Evolutionary conservation across 2,797 vertebrate species (phyloP), one percentile per base, ranked within the genome.

Genomic region (Adelosebastes latens): DNA sequence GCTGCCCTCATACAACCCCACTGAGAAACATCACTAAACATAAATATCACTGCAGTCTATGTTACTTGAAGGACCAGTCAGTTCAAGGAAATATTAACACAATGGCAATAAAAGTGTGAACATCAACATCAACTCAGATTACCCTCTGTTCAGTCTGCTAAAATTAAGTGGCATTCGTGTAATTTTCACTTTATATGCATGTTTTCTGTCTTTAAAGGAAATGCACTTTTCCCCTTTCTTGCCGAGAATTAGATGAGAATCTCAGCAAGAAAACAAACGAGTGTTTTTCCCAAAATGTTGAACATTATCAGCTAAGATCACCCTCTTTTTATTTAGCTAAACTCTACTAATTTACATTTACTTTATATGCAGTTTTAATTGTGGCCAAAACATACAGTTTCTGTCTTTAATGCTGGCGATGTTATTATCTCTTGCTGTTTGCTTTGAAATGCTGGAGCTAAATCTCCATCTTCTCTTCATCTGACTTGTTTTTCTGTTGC

Each of bases 401-500:
- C 6, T 79, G 31, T 70, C n/a, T 53, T 49, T 9, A 10, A 24
- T 29, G 25, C 11, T 63, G 24, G 27, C 53, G 32, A 36, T 74
- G 24, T 52, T 76, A 46, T 53, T 24, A 61, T 39, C 34, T 36
- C 34, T 80, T 53, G 72, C 71, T 55, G 22, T 75, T 64, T 64
- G 60, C 67, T 81, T 18, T 89, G 32, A 87, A 74, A 66, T 75
- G 13, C 32, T 87, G 0, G 1, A 69, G 49, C 63, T 85, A 56
- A 87, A 83, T 81, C 22, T 64, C 18, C 53, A 31, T 90, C 79
- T 77, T 79, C 52, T 78, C 60, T 81, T 34, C 61, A 39, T 72
- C 72, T 89, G 55, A 89, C 72, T 82, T 80, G 42, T 87, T 74
- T 78, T 79, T 75, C 56, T 88, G 46, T 72, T 83, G 31, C 88